A percentile compares a stretch with the other conserved stretches of the same genome.
phyloP scores from a whole-genome alignment of 2,113 vertebrate species.

The Zapornia atra region DNA sequence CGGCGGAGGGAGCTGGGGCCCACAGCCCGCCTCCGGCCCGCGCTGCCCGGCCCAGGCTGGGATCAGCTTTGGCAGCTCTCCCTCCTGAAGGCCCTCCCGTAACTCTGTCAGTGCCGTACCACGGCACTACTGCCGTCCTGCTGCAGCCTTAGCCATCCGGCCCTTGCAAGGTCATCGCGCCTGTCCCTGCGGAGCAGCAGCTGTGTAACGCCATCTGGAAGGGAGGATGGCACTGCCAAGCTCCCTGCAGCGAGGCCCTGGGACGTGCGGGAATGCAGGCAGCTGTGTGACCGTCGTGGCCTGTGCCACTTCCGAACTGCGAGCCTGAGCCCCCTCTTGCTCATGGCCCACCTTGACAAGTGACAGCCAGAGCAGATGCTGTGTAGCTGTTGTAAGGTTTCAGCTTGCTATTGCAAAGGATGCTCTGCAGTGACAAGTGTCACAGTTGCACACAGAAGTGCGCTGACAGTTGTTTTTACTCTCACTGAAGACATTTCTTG shows the following conservation, averaged over 20 bases:
- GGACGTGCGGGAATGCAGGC: background rate
- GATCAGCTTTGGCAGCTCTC: background rate
- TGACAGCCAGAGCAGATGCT: background rate
- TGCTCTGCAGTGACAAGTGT: background rate
- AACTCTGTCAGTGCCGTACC: background rate
- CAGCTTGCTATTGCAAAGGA: background rate
- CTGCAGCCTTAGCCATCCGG: background rate
- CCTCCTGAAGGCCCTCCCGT: background rate
- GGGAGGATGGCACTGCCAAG: background rate
- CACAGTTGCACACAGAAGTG: background rate
- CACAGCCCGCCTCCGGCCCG: background rate
- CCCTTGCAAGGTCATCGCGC: background rate
- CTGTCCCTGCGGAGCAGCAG: background rate
- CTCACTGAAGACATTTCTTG: background rate
- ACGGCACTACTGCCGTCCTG: background rate
- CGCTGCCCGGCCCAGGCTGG: background rate
- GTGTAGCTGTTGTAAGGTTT: background rate
- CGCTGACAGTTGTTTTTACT: background rate
- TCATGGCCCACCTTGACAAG: background rate
- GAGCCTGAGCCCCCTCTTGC: rapidly evolving
- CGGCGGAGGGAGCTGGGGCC: background rate
- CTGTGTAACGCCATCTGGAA: background rate
- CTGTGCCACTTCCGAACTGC: background rate
- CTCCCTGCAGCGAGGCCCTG: background rate
- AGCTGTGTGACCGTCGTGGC: background rate